These are phyloP conservation scores for Diorhabda elongata DNA, from an alignment of 1,140 invertebrate species.

Conservation along the genomic window DNA sequence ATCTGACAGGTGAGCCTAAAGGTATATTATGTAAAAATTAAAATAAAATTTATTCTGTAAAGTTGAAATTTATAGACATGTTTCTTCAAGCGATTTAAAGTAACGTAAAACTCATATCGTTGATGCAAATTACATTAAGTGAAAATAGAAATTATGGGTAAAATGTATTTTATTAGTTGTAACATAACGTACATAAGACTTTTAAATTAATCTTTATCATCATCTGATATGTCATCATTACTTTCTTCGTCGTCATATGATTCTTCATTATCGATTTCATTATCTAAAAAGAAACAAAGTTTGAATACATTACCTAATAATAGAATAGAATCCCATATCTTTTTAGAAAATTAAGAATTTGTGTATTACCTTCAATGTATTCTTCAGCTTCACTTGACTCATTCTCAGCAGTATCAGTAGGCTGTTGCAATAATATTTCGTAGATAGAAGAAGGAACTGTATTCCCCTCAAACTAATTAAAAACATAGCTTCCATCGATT, in stretches of 20 bases:
- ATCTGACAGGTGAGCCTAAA: conserved; percentile 4
- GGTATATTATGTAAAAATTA: not conserved
- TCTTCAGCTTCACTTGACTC: conserved; percentile 23
- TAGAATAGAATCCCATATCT: conserved; percentile 22
- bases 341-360: conserved; percentile 21
- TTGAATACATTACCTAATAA: conserved; percentile 17
- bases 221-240: conserved; percentile 2
- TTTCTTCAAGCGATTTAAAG: not conserved
- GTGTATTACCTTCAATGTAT: conserved; percentile 23
- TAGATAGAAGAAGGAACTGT: conserved; percentile 25
- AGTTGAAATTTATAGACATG: conserved; percentile 4
- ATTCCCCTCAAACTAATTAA: conserved; percentile 35
- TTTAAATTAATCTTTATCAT: conserved; percentile 5
- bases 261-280: conserved; percentile 2
- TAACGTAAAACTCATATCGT: not conserved
- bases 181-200: not conserved
- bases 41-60: conserved; percentile 6
- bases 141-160: not conserved
- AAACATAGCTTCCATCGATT: conserved; percentile 30
- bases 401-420: conserved; percentile 20
- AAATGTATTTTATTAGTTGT: not conserved
- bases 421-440: conserved; percentile 18
- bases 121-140: not conserved
- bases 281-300: conserved; percentile 20
- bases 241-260: conserved; percentile 6